Base-by-base conservation (phyloP, 2,888 invertebrate genomes). In the Dysmachus trigonus region DNA sequence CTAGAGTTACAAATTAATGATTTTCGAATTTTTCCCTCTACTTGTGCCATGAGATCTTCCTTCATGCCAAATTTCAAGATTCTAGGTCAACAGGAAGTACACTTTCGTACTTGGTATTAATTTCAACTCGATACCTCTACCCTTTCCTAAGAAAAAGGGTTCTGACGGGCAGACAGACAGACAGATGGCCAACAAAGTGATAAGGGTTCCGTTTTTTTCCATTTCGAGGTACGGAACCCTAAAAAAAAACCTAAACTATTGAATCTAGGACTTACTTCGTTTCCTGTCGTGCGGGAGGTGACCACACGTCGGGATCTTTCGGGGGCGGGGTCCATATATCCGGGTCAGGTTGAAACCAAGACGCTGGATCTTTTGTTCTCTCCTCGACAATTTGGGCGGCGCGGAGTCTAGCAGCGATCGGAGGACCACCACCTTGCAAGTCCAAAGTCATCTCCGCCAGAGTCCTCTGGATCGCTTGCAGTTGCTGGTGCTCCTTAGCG, bases 401-500 rank as follows among this genome's bases (percentile, higher is more conserved):
- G 41, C 90, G 90, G 74, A 91, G 90, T 88, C 93, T 92, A 27
- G 91, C 92, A 41, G 93, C 93, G 86, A 94, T 91, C 1, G 62
- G 18, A 81, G 94, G 94, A 38, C 90, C 90, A 38, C 90, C 90
- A 86, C 89, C 91, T 88, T 92, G 91, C 87, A 92, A 88, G 88
- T 92, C 92, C 86, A 92, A 88, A 8, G 92, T 92, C 89, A 92
- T 92, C 73, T 92, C 92, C 38, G 90, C 89, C 41, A 92, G 89
- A 41, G 92, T 91, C 85, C 91, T 91, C 89, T 92, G 92, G 86
- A 92, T 91, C 88, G 96, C 95, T 92, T 98, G 98, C 76, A 99
- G 95, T 92, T 97, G 96, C 90, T 98, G 97, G 91, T 97, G 98
- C 91, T 99, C 99, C 86, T 95, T 94, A 72, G 95, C 96, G 90